Conservation (phyloP, 2,113 vertebrate species). For the Otus sunia region DNA sequence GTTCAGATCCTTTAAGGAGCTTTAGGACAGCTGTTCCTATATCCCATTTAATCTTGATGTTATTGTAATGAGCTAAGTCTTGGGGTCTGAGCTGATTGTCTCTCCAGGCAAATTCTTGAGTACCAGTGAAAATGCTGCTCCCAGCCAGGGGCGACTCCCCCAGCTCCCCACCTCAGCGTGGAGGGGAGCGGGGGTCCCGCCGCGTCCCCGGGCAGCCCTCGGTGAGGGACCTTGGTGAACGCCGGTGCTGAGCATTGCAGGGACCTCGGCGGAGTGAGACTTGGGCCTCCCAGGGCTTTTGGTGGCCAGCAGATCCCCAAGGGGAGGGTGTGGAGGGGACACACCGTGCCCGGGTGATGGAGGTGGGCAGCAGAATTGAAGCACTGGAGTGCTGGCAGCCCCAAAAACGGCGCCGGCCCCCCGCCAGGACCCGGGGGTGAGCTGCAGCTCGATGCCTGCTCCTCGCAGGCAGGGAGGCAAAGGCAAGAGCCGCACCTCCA, state of each 20-base stretch:
- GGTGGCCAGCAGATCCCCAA: neutral
- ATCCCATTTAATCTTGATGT: conserved; percentile 68
- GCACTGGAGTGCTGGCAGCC: neutral
- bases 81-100: conserved; percentile 34
- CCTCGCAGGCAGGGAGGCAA: neutral
- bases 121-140: neutral
- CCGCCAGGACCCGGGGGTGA: neutral
- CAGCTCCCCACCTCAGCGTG: accelerated
- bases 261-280: accelerated
- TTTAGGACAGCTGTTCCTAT: conserved; percentile 66
- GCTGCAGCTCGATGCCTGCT: neutral
- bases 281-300: neutral
- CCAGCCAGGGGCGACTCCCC: neutral
- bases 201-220: accelerated
- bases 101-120: conserved; percentile 6
- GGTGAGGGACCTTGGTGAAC: accelerated
- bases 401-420: neutral
- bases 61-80: conserved; percentile 56
- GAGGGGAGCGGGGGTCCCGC: accelerated
- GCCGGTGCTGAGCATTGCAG: accelerated
- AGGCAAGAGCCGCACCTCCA: neutral
- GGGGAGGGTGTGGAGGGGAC: neutral
- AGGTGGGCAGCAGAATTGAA: neutral
- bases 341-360: accelerated
- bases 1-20: conserved; percentile 63